A percentile compares a stretch with the other conserved stretches of the same genome.
These are phyloP conservation scores for Rugalucina vietnamica DNA, from an alignment of 2,888 invertebrate species.

Conservation along the genomic window DNA sequence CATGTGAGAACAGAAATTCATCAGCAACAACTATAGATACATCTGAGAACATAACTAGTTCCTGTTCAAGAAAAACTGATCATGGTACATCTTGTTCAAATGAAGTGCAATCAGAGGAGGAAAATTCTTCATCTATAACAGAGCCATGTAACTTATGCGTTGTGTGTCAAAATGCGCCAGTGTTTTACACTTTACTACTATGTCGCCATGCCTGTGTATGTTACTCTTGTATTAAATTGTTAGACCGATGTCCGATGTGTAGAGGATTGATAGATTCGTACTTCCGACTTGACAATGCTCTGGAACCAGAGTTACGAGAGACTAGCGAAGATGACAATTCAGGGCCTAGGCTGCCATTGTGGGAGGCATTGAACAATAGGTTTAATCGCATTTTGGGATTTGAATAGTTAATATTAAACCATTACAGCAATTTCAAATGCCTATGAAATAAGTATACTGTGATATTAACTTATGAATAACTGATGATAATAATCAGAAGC, in stretches of 20 bases:
- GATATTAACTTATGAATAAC: too few species aligned
- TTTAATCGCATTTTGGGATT: constrained; percentile 71
- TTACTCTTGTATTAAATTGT: constrained; percentile 90
- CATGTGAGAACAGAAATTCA: too few species aligned
- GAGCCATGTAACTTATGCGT: constrained; percentile 86
- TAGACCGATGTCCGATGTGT: constrained; percentile 95
- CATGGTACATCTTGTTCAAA: too few species aligned
- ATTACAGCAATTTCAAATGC: too few species aligned
- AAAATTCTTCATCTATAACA: too few species aligned
- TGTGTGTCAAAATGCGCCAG: constrained; percentile 91
- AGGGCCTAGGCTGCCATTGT: constrained; percentile 40
- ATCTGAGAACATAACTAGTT: too few species aligned
- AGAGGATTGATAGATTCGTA: constrained; percentile 92
- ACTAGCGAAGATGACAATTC: background rate
- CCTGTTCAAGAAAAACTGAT: too few species aligned
- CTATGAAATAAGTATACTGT: too few species aligned
- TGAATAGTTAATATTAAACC: too few species aligned
- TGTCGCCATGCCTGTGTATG: constrained; percentile 95
- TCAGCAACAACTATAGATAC: too few species aligned
- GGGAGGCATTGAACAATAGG: constrained; percentile 65
- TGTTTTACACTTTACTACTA: constrained; percentile 92
- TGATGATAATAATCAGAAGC: too few species aligned
- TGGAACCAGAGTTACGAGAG: background rate
- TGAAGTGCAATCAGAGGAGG: too few species aligned
- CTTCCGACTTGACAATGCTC: constrained; percentile 84